Evolutionary conservation across 2,113 vertebrate species (phyloP), one percentile per base, ranked within the genome.

Genomic region (Cisticola juncidis): DNA sequence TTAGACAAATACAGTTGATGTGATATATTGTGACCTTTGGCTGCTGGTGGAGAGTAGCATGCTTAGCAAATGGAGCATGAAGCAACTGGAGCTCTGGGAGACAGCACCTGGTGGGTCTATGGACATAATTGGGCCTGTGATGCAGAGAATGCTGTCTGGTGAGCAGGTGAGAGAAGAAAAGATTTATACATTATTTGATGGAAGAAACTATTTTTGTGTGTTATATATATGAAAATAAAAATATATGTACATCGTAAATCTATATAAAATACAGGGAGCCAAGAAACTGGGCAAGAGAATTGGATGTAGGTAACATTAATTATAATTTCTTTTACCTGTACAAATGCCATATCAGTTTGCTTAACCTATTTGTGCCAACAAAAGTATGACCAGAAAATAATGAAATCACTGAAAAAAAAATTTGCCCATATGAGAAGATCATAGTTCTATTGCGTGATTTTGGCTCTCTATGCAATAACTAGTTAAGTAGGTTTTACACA

Each of bases 311-410:
- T 8, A 84, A 7, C 50, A 36, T 74, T 71, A 45, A 21, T 56
- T 60, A 44, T 40, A 36, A 44, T 84, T 91, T 89, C 19, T 87
- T n/a, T 71, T 71, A 51, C 29, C 38, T 71, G 12, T 56, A 31
- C 25, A 18, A 57, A 26, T 66, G 26, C 5, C 3, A 1, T 64
- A 74, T 36, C 26, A 51, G 17, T 93, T 77, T 90, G 4, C 19
- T 66, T 73, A 82, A 42, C 23, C 10, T 77, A 6, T 40, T 91
- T 50, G 82, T 90, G 57, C 48, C 68, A 94, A 95, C 71, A 92
- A 92, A 97, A 86, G 12, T 72, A 79, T 80, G 44, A 93, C 58
- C 54, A 87, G 90, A 66, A 97, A 97, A 91, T 73, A 94, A 66
- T 33, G 8, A 72, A 88, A 85, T 60, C 12, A 36, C 40, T 42